These are phyloP conservation scores for Aspidiotus rigidus DNA, from an alignment of 2,888 invertebrate species.

Conservation along the genomic window DNA sequence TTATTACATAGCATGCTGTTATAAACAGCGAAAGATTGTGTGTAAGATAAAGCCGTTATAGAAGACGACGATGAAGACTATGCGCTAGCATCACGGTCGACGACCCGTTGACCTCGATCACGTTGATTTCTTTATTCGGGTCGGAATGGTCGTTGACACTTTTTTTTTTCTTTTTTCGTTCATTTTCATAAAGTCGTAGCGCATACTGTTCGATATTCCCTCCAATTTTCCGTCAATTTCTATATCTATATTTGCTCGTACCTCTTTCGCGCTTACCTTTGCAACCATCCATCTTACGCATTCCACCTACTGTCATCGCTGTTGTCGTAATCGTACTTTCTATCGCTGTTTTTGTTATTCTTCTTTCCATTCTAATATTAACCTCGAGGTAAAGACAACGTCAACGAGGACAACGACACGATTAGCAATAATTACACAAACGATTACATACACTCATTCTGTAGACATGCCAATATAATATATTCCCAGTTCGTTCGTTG, in stretches of 20 bases:
- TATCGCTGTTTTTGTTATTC: slow-evolving; percentile 13
- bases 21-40: too few relatives aligned
- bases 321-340: slow-evolving; percentile 3
- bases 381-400: neutral
- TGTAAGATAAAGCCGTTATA: neutral
- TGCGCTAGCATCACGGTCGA: slow-evolving; percentile 19
- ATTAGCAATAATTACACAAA: too few relatives aligned
- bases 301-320: neutral
- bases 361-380: slow-evolving; percentile 5
- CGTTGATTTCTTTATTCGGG: slow-evolving; percentile 23
- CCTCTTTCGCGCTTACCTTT: too few relatives aligned
- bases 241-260: neutral
- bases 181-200: slow-evolving; percentile 2
- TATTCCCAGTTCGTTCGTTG: too few relatives aligned
- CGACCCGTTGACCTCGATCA: slow-evolving; percentile 32
- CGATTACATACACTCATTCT: too few relatives aligned
- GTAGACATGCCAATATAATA: too few relatives aligned
- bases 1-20: too few relatives aligned
- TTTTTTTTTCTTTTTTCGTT: slow-evolving; percentile 22
- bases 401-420: too few relatives aligned
- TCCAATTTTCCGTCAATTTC: neutral
- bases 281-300: too few relatives aligned
- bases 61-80: neutral
- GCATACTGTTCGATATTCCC: neutral
- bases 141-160: slow-evolving; percentile 32